A percentile compares a stretch with the other conserved stretches of the same genome.
These are phyloP conservation scores for Cephus rjabovi DNA, from an alignment of 2,888 invertebrate species.

Conservation along the genomic window DNA sequence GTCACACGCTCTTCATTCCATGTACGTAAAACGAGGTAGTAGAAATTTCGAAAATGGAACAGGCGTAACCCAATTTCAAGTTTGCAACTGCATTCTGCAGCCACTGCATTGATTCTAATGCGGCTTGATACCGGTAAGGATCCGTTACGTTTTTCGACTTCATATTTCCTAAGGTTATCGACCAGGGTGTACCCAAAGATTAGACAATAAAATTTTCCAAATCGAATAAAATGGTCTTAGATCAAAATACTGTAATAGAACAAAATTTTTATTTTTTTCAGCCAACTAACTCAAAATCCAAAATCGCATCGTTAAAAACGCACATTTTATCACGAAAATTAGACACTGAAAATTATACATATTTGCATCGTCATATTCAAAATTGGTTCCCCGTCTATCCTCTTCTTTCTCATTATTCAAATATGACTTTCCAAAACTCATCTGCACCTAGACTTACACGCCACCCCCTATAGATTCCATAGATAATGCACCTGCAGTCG, in stretches of 20 bases:
- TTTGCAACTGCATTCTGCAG: background rate
- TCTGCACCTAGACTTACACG: slow-evolving; percentile 1
- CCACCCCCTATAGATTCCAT: slow-evolving; percentile 5
- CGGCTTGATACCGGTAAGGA: background rate
- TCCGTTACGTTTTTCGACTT: background rate
- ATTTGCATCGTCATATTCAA: background rate
- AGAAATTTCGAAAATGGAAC: slow-evolving; percentile 2
- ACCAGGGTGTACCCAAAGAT: background rate
- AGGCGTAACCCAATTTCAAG: background rate
- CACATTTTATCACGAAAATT: background rate
- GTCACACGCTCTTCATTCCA: background rate
- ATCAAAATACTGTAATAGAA: background rate
- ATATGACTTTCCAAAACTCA: background rate
- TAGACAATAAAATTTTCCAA: background rate
- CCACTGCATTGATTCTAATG: background rate
- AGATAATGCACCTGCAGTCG: background rate
- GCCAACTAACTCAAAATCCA: background rate
- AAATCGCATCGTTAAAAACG: background rate
- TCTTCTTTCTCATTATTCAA: background rate
- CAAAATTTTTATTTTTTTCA: background rate
- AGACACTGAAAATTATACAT: background rate
- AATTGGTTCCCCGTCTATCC: background rate
- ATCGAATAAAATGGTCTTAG: background rate
- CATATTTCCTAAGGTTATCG: background rate
- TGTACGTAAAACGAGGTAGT: background rate